A percentile compares a stretch with the other conserved stretches of the same genome.
Evolutionary conservation across 1,140 invertebrate genomes (phyloP).

Genomic region (Papilio helenus): DNA sequence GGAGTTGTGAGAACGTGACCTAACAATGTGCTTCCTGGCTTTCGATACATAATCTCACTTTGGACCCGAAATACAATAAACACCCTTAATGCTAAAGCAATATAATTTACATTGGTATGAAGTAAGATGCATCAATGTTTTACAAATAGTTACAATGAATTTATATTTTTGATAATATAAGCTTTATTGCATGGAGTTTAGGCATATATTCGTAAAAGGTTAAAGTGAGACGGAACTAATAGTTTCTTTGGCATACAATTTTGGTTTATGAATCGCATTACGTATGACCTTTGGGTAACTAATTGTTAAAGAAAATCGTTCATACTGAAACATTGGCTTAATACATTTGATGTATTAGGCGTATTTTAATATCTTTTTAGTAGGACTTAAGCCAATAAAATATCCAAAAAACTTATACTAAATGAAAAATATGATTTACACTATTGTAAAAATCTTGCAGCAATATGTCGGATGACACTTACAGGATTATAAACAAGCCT

Average conservation of each 20-base stretch:
- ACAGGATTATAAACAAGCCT: background rate
- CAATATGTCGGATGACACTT: background rate
- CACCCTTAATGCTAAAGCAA: slow-evolving; percentile 57
- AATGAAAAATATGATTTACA: too few relatives aligned
- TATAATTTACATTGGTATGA: slow-evolving; percentile 65
- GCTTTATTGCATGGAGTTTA: slow-evolving; percentile 43
- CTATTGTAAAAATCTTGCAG: background rate
- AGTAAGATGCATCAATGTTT: slow-evolving; percentile 60
- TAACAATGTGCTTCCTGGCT: slow-evolving; percentile 82
- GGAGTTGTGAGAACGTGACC: slow-evolving; percentile 82
- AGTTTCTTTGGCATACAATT: slow-evolving; percentile 73
- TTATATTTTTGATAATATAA: slow-evolving; percentile 40
- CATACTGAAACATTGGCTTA: background rate
- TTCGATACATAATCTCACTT: slow-evolving; percentile 70
- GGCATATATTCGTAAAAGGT: slow-evolving; percentile 42
- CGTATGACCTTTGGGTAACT: slow-evolving; percentile 75
- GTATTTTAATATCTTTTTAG: background rate
- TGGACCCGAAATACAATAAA: slow-evolving; percentile 58
- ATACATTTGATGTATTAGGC: background rate
- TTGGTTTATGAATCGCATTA: slow-evolving; percentile 73
- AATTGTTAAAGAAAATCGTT: slow-evolving; percentile 73
- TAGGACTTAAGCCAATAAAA: background rate
- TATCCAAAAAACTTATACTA: background rate
- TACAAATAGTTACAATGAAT: slow-evolving; percentile 67
- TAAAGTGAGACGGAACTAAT: slow-evolving; percentile 48